These are phyloP conservation scores for Hydropotes inermis DNA, from an alignment of 2,113 vertebrate species.

Conservation along the genomic window DNA sequence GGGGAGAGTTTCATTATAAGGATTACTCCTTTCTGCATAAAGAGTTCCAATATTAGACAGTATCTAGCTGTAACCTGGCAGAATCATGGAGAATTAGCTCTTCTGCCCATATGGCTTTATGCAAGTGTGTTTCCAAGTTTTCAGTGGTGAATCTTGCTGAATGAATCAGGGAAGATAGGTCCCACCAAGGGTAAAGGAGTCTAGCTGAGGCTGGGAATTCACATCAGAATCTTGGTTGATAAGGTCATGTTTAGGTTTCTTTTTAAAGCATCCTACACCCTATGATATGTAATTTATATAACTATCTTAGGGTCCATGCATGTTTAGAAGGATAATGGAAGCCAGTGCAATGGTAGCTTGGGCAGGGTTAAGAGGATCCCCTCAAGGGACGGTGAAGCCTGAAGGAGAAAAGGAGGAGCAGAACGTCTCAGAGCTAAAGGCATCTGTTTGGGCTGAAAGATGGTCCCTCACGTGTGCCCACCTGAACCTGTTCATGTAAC, in stretches of 20 bases:
- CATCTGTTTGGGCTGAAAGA: neutral
- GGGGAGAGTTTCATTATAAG: neutral
- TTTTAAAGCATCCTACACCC: neutral
- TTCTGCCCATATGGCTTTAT: neutral
- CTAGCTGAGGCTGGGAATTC: neutral
- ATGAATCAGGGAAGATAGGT: neutral
- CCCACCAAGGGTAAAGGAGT: neutral
- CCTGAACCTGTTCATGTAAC: neutral
- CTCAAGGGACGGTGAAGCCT: neutral
- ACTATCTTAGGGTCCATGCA: neutral
- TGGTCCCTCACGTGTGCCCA: neutral
- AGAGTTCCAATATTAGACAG: neutral
- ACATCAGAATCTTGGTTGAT: neutral
- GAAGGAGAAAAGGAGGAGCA: neutral
- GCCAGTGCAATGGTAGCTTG: neutral
- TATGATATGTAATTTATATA: neutral
- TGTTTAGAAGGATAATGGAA: neutral
- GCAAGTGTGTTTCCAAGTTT: neutral
- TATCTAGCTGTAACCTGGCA: neutral
- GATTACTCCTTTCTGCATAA: neutral
- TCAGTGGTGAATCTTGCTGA: neutral
- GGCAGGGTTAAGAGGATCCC: neutral
- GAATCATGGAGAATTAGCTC: neutral
- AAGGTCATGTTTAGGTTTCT: neutral
- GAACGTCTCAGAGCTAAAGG: accelerated